A percentile compares a stretch with the other conserved stretches of the same genome.
Conservation (phyloP, 2,113 vertebrate genomes). For the Fulmarus glacialis region DNA sequence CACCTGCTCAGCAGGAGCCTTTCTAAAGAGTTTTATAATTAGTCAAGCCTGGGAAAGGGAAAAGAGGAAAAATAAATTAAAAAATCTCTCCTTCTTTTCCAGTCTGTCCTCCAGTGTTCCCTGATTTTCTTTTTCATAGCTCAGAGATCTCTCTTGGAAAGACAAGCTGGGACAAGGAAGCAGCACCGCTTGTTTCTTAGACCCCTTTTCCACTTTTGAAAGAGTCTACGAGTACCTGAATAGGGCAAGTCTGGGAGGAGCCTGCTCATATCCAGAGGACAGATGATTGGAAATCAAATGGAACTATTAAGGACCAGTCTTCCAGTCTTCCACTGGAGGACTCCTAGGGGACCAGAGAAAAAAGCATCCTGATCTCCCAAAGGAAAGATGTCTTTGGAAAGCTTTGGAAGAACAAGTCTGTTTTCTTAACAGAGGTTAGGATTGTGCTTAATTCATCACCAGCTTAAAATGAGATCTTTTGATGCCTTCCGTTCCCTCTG, state of each 20-base stretch:
- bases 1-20: slow-evolving; percentile 10
- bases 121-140: background rate
- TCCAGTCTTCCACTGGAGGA: background rate
- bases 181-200: background rate
- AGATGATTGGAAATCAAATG: background rate
- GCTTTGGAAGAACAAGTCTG: background rate
- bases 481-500: background rate
- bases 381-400: background rate
- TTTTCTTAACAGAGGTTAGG: background rate
- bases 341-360: background rate
- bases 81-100: background rate
- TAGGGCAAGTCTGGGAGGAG: background rate
- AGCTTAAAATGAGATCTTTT: background rate
- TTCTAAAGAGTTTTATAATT: background rate
- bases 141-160: background rate
- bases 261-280: background rate
- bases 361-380: background rate
- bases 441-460: background rate
- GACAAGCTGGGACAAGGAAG: background rate
- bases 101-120: background rate
- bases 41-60: background rate
- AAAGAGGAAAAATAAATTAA: background rate
- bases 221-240: background rate
- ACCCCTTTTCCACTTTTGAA: background rate
- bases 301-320: background rate